Conservation (phyloP, 2,113 vertebrate species). For the Romanogobio albipinnatus region DNA sequence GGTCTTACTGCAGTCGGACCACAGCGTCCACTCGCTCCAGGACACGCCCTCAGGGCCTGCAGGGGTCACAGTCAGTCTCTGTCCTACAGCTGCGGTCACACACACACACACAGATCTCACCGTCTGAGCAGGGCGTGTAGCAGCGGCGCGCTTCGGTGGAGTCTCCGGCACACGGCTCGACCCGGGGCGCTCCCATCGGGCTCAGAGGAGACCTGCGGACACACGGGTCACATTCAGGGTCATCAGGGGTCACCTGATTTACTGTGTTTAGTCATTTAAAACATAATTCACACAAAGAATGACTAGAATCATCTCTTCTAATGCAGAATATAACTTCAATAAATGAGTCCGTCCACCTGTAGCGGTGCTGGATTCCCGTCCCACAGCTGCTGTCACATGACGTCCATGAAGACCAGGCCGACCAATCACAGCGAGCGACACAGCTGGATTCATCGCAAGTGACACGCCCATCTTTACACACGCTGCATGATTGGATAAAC, state of each 20-base stretch:
- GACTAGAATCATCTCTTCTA: no score
- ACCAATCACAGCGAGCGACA: conserved; percentile 81
- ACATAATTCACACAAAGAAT: no score
- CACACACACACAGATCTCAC: conserved; percentile 60
- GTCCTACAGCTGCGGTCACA: not conserved
- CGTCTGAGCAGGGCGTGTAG: conserved; percentile 71
- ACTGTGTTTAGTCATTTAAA: no score
- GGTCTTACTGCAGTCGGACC: conserved; percentile 86
- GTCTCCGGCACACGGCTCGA: conserved; percentile 77
- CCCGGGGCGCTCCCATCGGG: conserved; percentile 63
- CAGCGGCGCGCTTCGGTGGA: conserved; percentile 77
- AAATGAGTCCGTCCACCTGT: conserved; percentile 74
- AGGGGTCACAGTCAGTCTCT: not conserved
- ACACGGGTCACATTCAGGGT: not conserved
- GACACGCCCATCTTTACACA: conserved; percentile 77
- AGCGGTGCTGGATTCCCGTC: conserved; percentile 79
- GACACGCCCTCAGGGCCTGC: conserved; percentile 53
- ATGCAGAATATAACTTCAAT: not conserved
- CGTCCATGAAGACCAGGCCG: conserved; percentile 87
- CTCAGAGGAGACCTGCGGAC: conserved; percentile 75
- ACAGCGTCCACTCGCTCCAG: conserved; percentile 80
- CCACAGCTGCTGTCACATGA: conserved; percentile 83
- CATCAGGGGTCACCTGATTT: not conserved
- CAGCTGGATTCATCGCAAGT: conserved; percentile 77
- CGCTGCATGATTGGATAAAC: conserved; percentile 65